Conservation (phyloP, 1,140 invertebrate genomes). For the Drosophila persimilis region DNA sequence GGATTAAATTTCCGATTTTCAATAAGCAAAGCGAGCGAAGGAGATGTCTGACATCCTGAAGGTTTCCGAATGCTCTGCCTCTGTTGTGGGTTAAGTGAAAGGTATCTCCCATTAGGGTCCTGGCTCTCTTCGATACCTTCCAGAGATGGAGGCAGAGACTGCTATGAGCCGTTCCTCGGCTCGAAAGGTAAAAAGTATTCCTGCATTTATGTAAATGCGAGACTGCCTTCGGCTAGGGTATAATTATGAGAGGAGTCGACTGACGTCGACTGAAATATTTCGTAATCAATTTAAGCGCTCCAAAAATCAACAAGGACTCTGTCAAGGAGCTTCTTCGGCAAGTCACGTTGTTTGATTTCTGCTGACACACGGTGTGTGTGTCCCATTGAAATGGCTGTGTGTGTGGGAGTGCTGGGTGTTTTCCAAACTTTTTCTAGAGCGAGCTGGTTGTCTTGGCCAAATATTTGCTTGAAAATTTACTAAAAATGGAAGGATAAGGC, state of each 20-base stretch:
- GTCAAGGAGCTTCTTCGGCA: slow-evolving; percentile 20
- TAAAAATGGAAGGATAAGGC: background rate
- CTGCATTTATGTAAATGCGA: background rate
- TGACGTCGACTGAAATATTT: slow-evolving; percentile 7
- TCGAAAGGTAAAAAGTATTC: no score
- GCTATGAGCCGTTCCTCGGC: no score
- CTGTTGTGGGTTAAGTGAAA: no score
- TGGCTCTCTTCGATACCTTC: background rate
- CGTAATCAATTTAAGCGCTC: slow-evolving; percentile 47
- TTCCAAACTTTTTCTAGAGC: slow-evolving; percentile 13
- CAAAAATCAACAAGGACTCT: slow-evolving; percentile 41
- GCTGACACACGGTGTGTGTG: background rate
- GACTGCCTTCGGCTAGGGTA: background rate
- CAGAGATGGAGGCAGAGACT: no score
- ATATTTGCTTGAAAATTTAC: slow-evolving; percentile 35
- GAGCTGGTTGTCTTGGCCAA: slow-evolving; percentile 5
- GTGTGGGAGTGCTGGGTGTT: background rate
- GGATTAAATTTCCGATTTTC: slow-evolving; percentile 63
- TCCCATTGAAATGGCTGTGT: slow-evolving; percentile 15
- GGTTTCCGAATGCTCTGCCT: slow-evolving; percentile 12
- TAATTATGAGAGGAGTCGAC: slow-evolving; percentile 11
- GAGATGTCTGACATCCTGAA: background rate
- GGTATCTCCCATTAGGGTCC: no score
- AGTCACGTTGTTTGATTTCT: slow-evolving; percentile 44
- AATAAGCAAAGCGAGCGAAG: slow-evolving; percentile 21